Evolutionary conservation across 2,113 vertebrate genomes (phyloP), one percentile per base, ranked within the genome.

Genomic region (Harpagus bidentatus): DNA sequence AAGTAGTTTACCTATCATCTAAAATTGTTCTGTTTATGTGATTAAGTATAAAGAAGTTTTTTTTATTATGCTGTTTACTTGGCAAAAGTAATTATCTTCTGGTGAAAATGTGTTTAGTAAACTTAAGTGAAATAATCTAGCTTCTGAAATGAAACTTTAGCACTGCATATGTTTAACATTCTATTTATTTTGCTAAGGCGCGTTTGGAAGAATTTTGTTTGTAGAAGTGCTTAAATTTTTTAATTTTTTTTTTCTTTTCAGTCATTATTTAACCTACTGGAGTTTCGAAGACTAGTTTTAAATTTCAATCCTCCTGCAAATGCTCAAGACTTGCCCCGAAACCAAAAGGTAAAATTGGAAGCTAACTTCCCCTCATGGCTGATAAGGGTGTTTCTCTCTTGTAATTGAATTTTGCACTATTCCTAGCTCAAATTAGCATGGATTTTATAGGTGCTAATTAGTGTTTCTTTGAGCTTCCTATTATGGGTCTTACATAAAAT

Each of bases 231-330:
- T 96, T 94, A 94, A 93, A 93, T 31, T 21, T 21, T 21, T 67
- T 84, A n/a, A n/a, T 6, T 29, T 78, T 95, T 85, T 93, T 88
- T 97, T 97, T 88, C 34, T 73, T 93, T 95, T 55, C 97, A 99
- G 98, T 99, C 98, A 52, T 97, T 99, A 92, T 99, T 99, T 97
- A 98, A 99, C 80, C 97, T 99, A 42, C 98, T 99, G 98, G 99
- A 99, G 98, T 99, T 99, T 98, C 99, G 99, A 98, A 99, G 99
- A 97, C 98, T 99, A 94, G 99, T 99, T 88, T 98, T 99, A 91
- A 98, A 99, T 98, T 99, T 99, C 96, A 99, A 97, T n/a, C 99
- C 99, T 56, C 99, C 99, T 38, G 98, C 98, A 95, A 98, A 98
- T 94, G 98, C 98, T 95, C 99, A 99, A 92, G 99, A 99, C 96